phyloP scores from a whole-genome alignment of 2,113 vertebrate genomes.

The Antechinus stuartii region DNA sequence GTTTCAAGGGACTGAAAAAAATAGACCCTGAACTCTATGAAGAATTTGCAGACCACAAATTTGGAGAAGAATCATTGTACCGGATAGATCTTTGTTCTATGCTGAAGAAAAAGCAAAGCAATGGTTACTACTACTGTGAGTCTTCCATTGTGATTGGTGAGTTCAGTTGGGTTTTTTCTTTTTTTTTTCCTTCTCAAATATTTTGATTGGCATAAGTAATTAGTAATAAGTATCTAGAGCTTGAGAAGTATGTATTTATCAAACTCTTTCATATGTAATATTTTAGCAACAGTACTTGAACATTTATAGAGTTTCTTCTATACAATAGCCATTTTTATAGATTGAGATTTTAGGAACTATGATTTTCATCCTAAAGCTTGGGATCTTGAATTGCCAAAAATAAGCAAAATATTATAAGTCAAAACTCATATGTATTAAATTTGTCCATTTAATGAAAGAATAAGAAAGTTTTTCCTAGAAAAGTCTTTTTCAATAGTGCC shows the following conservation, averaged over 20 bases:
- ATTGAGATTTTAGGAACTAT: conserved; percentile 53
- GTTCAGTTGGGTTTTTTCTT: conserved; percentile 71
- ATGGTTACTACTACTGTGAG: conserved; percentile 95
- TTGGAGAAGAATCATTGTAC: conserved; percentile 91
- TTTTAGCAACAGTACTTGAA: conserved; percentile 1
- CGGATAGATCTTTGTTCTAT: conserved; percentile 97
- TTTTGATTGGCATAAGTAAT: neutral
- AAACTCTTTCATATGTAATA: neutral
- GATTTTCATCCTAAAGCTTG: conserved; percentile 31
- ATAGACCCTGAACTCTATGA: conserved; percentile 91
- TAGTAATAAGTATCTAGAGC: conserved; percentile 27
- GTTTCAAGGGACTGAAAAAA: conserved; percentile 92
- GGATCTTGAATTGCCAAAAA: conserved; percentile 7
- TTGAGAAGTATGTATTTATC: conserved; percentile 23
- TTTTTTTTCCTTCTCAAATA: conserved; percentile 13
- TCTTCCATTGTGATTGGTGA: conserved; percentile 92
- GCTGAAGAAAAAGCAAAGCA: conserved; percentile 93
- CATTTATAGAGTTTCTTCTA: conserved; percentile 48
- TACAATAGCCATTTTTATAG: conserved; percentile 48
- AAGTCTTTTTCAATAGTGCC: neutral
- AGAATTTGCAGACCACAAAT: conserved; percentile 86
- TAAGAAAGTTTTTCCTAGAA: conserved; percentile 32
- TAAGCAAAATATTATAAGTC: conserved; percentile 1
- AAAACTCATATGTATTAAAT: conserved; percentile 49
- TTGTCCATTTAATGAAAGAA: conserved; percentile 8